phyloP scores from a whole-genome alignment of 2,113 vertebrate species.

The Urocynchramus pylzowi region DNA sequence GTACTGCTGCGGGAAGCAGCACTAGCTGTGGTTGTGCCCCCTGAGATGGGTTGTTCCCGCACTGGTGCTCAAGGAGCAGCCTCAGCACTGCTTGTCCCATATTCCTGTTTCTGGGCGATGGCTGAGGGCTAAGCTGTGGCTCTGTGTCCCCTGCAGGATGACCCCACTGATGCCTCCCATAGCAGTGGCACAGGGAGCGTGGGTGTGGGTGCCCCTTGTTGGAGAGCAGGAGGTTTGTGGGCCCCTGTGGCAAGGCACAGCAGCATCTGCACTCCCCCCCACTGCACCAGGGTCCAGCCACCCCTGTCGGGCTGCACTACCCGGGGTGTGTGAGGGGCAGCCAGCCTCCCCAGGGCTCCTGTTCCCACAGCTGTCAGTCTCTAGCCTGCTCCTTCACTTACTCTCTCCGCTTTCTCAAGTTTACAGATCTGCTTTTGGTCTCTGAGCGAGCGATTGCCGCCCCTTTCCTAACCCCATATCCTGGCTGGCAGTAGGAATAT shows the following conservation, averaged over 20 bases:
- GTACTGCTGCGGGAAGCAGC: background rate
- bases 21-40: fast-evolving
- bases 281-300: fast-evolving
- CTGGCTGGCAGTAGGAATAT: background rate
- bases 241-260: fast-evolving
- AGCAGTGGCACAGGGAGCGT: fast-evolving
- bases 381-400: constrained; percentile 13
- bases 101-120: background rate
- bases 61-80: background rate
- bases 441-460: background rate
- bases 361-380: background rate
- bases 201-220: fast-evolving
- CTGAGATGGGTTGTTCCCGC: background rate
- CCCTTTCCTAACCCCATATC: constrained; percentile 42
- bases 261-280: fast-evolving
- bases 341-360: background rate
- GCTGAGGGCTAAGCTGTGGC: background rate
- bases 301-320: fast-evolving
- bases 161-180: fast-evolving
- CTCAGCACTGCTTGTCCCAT: background rate
- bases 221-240: background rate
- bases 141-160: background rate
- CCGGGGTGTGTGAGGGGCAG: background rate
- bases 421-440: constrained; percentile 58
- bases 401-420: constrained; percentile 58